These are phyloP conservation scores for Acipenser transmontanus DNA, from an alignment of 2,797 vertebrate genomes.

Conservation along the genomic window DNA sequence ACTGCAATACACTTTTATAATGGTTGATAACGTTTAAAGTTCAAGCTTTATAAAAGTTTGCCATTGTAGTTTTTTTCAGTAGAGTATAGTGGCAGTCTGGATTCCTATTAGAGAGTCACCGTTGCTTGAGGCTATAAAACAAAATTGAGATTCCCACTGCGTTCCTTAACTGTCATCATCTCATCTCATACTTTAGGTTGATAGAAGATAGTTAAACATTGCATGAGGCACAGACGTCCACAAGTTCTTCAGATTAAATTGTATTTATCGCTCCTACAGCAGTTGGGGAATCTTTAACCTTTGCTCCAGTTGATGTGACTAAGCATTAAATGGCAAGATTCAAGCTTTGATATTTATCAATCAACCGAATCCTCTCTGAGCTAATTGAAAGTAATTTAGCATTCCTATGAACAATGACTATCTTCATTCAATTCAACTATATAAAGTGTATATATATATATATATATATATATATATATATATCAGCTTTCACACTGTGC, in stretches of 20 bases:
- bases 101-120: no score
- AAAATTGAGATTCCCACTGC: conserved; percentile 17
- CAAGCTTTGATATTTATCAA: conserved; percentile 33
- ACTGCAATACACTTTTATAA: no score
- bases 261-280: conserved; percentile 29
- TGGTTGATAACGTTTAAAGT: no score
- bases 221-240: conserved; percentile 32
- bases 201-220: conserved; percentile 43
- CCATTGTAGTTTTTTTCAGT: no score
- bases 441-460: no score
- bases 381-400: conserved; percentile 29
- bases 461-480: no score
- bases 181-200: conserved; percentile 26
- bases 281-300: conserved; percentile 34
- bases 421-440: not conserved
- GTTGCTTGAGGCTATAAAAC: conserved; percentile 10
- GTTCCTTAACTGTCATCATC: conserved; percentile 23
- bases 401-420: conserved; percentile 23
- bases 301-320: conserved; percentile 30
- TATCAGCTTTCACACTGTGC: no score
- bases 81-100: no score
- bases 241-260: conserved; percentile 39
- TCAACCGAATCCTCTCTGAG: conserved; percentile 22
- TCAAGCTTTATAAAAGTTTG: no score
- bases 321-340: conserved; percentile 22